A percentile compares a stretch with the other conserved stretches of the same genome.
phyloP scores from a whole-genome alignment of 2,888 invertebrate species.

The Chironomus tentans region DNA sequence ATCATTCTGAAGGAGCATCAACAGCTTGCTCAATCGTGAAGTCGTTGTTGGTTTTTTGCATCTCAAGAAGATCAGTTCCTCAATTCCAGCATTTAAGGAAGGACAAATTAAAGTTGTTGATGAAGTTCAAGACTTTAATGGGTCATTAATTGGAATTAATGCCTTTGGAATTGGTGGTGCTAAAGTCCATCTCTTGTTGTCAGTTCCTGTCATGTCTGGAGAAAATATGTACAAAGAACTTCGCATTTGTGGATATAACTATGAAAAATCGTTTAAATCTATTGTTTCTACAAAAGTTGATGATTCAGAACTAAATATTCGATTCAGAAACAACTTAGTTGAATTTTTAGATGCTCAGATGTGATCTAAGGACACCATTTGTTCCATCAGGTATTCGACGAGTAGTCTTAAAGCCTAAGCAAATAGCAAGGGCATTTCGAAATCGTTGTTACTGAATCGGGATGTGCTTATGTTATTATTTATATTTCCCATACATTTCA shows the following conservation, averaged over 20 bases:
- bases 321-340: slow-evolving; percentile 79
- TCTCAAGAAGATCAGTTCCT: too few relatives aligned
- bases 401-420: slow-evolving; percentile 56
- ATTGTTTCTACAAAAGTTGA: slow-evolving; percentile 36
- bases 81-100: too few relatives aligned
- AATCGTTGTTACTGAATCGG: slow-evolving; percentile 59
- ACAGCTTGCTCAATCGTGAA: too few relatives aligned
- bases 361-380: slow-evolving; percentile 65
- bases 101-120: slow-evolving; percentile 56
- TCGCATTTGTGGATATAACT: slow-evolving; percentile 60
- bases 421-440: slow-evolving; percentile 47
- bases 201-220: slow-evolving; percentile 42
- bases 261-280: slow-evolving; percentile 38
- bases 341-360: slow-evolving; percentile 80
- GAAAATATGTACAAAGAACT: slow-evolving; percentile 64
- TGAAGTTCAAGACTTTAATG: slow-evolving; percentile 55
- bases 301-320: slow-evolving; percentile 37
- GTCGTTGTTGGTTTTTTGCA: slow-evolving; percentile 27
- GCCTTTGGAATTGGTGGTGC: slow-evolving; percentile 84
- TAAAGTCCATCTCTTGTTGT: slow-evolving; percentile 44
- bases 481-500: slow-evolving; percentile 52
- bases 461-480: slow-evolving; percentile 64
- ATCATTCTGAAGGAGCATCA: too few relatives aligned
- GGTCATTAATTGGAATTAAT: slow-evolving; percentile 66
- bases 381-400: slow-evolving; percentile 68